Base-by-base conservation (phyloP, 2,888 invertebrate genomes). In the Lacanobia oleracea region DNA sequence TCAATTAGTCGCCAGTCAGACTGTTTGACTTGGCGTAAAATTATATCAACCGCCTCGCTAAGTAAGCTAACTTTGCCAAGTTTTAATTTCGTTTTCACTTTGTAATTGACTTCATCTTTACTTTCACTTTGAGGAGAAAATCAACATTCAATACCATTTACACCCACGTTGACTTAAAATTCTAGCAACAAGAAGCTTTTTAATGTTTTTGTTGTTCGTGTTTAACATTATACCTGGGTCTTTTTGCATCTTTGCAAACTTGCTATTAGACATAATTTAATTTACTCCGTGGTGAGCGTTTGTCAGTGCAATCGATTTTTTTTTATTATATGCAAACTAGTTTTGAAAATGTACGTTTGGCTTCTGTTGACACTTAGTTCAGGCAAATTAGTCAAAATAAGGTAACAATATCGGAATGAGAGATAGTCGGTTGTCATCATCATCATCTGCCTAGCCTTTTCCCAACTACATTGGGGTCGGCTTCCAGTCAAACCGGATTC, bases 71-170 rank as follows among this genome's bases (percentile, higher is more conserved):
- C 64, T 61, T 63, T 48, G 37, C 21, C 57, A 78, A 84, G 57
- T 83, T 78, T 69, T 79, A 77, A 87, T 79, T 80, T 75, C 63
- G 60, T 83, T 86, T 63, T 50, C 27, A 67, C 67, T 82, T 82
- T 80, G 57, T 83, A 80, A 85, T 87, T 79, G 72, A 80, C 77
- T 87, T 86, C 27, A n/a, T 80, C 33, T 51, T 60, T 10, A 60
- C 21, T 62, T 61, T 73, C 40, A 37, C 51, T 72, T 76, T 74
- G 67, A 62, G 54, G 27, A 43, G 33, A 53, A 67, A 53, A 65
- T 23, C 59, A 43, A 70, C 37, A 61, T 73, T 61, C 16, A 72
- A 72, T 37, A 68, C 12, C 14, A 48, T 64, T 67, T 51, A 51
- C 50, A 10, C 27, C 53, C 37, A 54, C 21, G 8, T 54, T n/a